Conservation (phyloP, 2,888 invertebrate species). For the Amblyjoppa proteus region DNA sequence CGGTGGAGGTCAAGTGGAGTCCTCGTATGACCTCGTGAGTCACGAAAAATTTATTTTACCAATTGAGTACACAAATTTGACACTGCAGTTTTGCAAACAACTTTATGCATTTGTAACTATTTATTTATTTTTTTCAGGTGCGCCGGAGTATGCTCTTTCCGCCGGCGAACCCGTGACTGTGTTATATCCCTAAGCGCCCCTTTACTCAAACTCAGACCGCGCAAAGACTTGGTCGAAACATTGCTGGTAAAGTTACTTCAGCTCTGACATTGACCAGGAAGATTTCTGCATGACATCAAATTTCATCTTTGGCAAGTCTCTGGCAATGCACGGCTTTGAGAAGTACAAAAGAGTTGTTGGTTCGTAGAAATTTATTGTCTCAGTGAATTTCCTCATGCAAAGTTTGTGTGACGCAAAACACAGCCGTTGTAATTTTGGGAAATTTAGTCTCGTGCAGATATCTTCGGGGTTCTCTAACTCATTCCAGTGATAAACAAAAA, state of each 20-base stretch:
- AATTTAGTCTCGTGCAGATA: no score
- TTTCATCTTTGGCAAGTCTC: no score
- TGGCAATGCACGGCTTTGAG: no score
- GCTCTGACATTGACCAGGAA: no score
- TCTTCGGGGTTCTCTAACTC: no score
- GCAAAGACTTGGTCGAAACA: constrained; percentile 98
- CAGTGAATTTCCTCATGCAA: no score
- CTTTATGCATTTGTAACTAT: constrained; percentile 20
- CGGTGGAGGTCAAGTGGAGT: constrained; percentile 97
- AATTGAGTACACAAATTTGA: background rate
- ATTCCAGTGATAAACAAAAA: no score
- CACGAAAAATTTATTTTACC: constrained; percentile 24
- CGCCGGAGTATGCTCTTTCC: constrained; percentile 92
- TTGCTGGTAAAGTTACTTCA: constrained; percentile 88
- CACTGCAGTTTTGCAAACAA: background rate
- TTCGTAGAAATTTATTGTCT: no score
- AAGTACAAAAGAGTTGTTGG: no score
- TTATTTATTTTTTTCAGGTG: constrained; percentile 83
- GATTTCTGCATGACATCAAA: no score
- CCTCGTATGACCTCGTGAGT: constrained; percentile 92
- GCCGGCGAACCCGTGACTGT: constrained; percentile 91
- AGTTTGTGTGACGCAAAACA: no score
- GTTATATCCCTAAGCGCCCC: constrained; percentile 96
- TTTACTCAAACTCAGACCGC: constrained; percentile 94
- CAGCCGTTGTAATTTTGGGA: no score